Conservation (phyloP, 2,113 vertebrate species). For the Calypte anna region DNA sequence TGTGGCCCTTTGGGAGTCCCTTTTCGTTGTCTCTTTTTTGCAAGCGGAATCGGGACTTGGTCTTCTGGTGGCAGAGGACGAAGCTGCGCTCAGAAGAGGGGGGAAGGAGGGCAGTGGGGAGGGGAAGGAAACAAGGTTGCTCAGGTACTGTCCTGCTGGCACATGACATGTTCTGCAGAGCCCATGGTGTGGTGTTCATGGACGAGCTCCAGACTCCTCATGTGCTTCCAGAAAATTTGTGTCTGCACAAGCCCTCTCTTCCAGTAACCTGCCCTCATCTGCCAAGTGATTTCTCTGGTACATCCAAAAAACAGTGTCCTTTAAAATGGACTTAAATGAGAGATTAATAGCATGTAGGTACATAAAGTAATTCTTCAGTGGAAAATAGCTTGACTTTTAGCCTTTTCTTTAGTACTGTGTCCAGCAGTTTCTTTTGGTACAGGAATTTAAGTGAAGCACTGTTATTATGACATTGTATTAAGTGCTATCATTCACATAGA, state of each 20-base stretch:
- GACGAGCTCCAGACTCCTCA: neutral
- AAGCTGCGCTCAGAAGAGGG: neutral
- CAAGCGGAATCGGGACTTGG: neutral
- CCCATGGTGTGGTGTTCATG: neutral
- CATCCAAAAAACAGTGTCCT: neutral
- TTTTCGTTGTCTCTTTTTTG: neutral
- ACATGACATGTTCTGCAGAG: neutral
- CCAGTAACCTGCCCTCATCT: neutral
- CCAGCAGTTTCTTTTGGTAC: neutral
- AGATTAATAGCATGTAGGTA: neutral
- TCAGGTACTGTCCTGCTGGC: neutral
- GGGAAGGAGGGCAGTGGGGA: neutral
- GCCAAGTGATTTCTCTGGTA: neutral
- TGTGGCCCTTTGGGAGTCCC: neutral
- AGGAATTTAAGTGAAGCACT: neutral
- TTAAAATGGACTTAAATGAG: neutral
- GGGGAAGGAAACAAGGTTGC: neutral
- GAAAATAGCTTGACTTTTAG: neutral
- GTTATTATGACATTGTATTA: neutral
- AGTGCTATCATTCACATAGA: neutral
- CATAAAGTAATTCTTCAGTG: neutral
- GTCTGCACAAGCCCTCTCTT: neutral
- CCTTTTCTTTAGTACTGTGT: neutral
- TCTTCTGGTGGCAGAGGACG: neutral
- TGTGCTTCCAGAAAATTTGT: conserved; percentile 23